Evolutionary conservation across 2,888 invertebrate species (phyloP).

Genomic region (Drosophila engyochracea): DNA sequence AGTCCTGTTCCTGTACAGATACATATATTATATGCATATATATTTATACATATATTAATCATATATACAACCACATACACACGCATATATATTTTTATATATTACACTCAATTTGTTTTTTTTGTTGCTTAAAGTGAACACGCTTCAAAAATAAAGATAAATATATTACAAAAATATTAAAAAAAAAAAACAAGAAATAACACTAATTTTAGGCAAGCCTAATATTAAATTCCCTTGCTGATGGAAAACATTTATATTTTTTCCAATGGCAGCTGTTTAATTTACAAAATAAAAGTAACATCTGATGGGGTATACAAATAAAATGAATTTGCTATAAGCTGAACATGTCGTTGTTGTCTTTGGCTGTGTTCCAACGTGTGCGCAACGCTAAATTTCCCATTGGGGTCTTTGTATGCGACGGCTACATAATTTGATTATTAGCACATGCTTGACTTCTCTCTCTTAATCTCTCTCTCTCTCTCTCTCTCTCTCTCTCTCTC

Average conservation of each 20-base stretch:
- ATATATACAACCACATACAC: neutral
- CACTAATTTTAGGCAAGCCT: neutral
- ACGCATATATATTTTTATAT: slow-evolving; percentile 29
- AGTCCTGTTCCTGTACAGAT: slow-evolving; percentile 13
- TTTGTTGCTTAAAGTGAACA: slow-evolving; percentile 23
- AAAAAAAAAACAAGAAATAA: neutral
- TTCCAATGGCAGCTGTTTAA: neutral
- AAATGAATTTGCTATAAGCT: neutral
- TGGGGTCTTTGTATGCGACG: slow-evolving; percentile 23
- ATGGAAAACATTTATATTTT: neutral
- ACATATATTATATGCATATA: neutral
- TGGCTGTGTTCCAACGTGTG: slow-evolving; percentile 4
- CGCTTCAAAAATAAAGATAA: slow-evolving; percentile 25
- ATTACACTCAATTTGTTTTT: slow-evolving; percentile 2
- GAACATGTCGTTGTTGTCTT: neutral
- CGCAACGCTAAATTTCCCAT: slow-evolving; percentile 22
- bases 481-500: slow-evolving; percentile 17
- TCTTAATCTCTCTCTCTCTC: slow-evolving; percentile 12
- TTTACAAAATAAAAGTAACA: neutral
- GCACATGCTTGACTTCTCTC: slow-evolving; percentile 45
- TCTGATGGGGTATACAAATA: neutral
- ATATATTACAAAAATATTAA: neutral
- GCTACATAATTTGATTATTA: slow-evolving; percentile 63
- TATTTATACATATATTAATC: neutral
- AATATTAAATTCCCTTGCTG: neutral